A percentile compares a stretch with the other conserved stretches of the same genome.
phyloP scores from a whole-genome alignment of 2,113 vertebrate genomes.

The Bubo bubo region DNA sequence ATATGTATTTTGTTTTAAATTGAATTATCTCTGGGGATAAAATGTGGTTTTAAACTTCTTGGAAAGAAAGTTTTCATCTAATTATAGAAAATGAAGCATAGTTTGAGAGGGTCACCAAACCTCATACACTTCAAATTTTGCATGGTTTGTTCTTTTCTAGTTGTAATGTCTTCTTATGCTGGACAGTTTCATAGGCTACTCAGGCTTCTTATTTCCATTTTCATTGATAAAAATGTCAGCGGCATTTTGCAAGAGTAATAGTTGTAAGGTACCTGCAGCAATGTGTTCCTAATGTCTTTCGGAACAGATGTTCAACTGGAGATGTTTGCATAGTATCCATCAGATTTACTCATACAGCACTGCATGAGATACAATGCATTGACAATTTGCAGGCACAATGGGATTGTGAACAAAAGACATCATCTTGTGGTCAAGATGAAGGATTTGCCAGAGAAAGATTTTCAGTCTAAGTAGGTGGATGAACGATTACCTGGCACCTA shows the following conservation, averaged over 20 bases:
- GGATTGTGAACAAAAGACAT: not conserved
- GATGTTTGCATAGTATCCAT: not conserved
- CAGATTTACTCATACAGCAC: not conserved
- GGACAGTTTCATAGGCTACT: not conserved
- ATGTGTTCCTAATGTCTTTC: not conserved
- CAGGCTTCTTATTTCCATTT: not conserved
- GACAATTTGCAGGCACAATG: not conserved
- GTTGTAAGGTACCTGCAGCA: not conserved
- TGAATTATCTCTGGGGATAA: not conserved
- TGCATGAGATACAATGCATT: not conserved
- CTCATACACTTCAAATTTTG: not conserved
- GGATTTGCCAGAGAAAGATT: not conserved
- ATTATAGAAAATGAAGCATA: not conserved
- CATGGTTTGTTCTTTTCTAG: not conserved
- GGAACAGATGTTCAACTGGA: not conserved
- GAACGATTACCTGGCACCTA: not conserved
- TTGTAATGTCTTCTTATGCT: not conserved
- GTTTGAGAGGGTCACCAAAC: not conserved
- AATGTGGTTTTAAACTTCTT: not conserved
- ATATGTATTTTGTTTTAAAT: not conserved
- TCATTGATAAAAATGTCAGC: not conserved
- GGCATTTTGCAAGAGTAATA: not conserved
- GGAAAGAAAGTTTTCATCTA: not conserved
- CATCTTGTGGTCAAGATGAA: not conserved
- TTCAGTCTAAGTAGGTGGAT: not conserved